A percentile compares a stretch with the other conserved stretches of the same genome.
phyloP scores from a whole-genome alignment of 2,888 invertebrate species.

The Arctia plantaginis region DNA sequence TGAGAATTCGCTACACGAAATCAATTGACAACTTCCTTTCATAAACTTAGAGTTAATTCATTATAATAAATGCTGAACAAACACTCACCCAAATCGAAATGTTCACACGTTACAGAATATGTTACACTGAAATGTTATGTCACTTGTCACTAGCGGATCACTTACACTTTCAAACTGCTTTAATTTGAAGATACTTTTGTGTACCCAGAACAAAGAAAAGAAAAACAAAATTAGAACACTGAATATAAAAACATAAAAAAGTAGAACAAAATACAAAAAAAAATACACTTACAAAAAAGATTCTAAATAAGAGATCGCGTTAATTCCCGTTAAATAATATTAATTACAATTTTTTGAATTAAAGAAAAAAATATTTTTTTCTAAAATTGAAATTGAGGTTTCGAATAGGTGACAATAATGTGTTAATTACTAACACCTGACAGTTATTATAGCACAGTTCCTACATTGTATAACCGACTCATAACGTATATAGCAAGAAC shows the following conservation, averaged over 20 bases:
- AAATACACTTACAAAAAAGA: slow-evolving; percentile 1
- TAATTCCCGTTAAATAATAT: too few species aligned
- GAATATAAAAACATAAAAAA: slow-evolving; percentile 11
- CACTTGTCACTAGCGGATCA: slow-evolving; percentile 57
- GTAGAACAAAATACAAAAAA: slow-evolving; percentile 3
- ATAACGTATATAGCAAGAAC: slow-evolving; percentile 67
- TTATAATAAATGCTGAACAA: slow-evolving; percentile 40
- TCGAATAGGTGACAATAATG: slow-evolving; percentile 17
- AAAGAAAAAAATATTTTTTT: slow-evolving; percentile 6
- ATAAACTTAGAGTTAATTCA: slow-evolving; percentile 40
- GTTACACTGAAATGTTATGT: slow-evolving; percentile 59
- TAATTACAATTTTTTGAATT: slow-evolving; percentile 10
- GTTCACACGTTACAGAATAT: slow-evolving; percentile 60
- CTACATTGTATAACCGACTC: slow-evolving; percentile 72
- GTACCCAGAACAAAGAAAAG: slow-evolving; percentile 23
- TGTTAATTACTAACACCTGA: slow-evolving; percentile 37
- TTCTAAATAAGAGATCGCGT: neutral
- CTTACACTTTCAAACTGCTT: slow-evolving; percentile 61
- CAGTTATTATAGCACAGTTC: slow-evolving; percentile 62
- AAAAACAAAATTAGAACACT: slow-evolving; percentile 34
- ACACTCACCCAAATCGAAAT: slow-evolving; percentile 64
- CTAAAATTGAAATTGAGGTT: slow-evolving; percentile 16
- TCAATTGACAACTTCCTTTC: slow-evolving; percentile 46
- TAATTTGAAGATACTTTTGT: slow-evolving; percentile 43
- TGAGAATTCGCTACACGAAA: slow-evolving; percentile 40